Evolutionary conservation across 2,888 invertebrate genomes (phyloP).

Genomic region (Germaria angustata): DNA sequence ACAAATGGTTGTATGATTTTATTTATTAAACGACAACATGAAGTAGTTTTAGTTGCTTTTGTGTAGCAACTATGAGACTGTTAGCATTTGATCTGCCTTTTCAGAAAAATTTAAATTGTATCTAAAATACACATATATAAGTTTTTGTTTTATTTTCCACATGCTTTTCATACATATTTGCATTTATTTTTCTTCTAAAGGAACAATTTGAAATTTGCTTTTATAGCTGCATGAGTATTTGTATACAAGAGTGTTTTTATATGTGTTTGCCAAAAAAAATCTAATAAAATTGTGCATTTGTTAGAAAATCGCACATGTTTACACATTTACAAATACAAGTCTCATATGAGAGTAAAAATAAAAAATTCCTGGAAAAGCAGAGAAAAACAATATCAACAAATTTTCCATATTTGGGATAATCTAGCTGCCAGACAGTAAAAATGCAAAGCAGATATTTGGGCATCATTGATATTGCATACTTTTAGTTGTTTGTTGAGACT

Average conservation of each 20-base stretch:
- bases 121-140: slow-evolving; percentile 19
- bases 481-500: slow-evolving; percentile 30
- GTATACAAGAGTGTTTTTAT: background rate
- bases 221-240: background rate
- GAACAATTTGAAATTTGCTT: slow-evolving; percentile 1
- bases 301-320: slow-evolving; percentile 32
- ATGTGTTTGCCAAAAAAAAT: background rate
- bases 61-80: slow-evolving; percentile 36
- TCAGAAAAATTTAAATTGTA: slow-evolving; percentile 50
- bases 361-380: background rate
- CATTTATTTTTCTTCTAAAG: background rate
- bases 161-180: background rate
- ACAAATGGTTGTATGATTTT: slow-evolving; percentile 19
- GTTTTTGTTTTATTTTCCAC: background rate
- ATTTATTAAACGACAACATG: slow-evolving; percentile 24
- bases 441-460: slow-evolving; percentile 43
- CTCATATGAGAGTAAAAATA: background rate
- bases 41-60: slow-evolving; percentile 33
- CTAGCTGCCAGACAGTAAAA: slow-evolving; percentile 54
- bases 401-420: slow-evolving; percentile 49
- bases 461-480: slow-evolving; percentile 55
- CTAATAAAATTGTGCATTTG: slow-evolving; percentile 49
- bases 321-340: slow-evolving; percentile 9
- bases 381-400: slow-evolving; percentile 24
- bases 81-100: slow-evolving; percentile 48